phyloP scores from a whole-genome alignment of 2,888 invertebrate species.

The Rutpela maculata region DNA sequence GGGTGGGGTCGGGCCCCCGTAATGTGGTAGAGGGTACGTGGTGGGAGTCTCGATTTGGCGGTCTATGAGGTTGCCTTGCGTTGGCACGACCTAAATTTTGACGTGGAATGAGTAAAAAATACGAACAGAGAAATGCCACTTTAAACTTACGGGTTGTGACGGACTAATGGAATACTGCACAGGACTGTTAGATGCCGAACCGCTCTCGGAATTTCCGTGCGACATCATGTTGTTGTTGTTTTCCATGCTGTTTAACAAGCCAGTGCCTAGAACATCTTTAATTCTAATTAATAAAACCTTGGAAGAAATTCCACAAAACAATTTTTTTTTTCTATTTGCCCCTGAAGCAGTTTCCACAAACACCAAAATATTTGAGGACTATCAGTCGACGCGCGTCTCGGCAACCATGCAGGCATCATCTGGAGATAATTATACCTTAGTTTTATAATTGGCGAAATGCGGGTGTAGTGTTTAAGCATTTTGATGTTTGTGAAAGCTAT shows the following conservation, averaged over 20 bases:
- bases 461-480: too few relatives aligned
- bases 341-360: too few relatives aligned
- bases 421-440: too few relatives aligned
- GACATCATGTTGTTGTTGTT: constrained; percentile 74
- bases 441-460: too few relatives aligned
- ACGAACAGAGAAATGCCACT: neutral
- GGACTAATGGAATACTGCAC: constrained; percentile 73
- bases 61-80: constrained; percentile 60
- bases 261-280: constrained; percentile 73
- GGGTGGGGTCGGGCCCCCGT: constrained; percentile 66
- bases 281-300: neutral
- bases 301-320: constrained; percentile 29
- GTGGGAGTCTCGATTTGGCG: constrained; percentile 67
- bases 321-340: constrained; percentile 4
- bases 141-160: constrained; percentile 67
- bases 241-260: constrained; percentile 71
- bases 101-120: neutral
- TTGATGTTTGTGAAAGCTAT: too few relatives aligned
- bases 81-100: constrained; percentile 68
- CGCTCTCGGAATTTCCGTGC: constrained; percentile 72
- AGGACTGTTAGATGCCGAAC: constrained; percentile 75
- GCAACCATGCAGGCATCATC: too few relatives aligned
- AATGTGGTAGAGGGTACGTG: constrained; percentile 66
- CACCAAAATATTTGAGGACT: too few relatives aligned
- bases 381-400: too few relatives aligned